Base-by-base conservation (phyloP, 2,888 invertebrate species). In the Acleris laterana region DNA sequence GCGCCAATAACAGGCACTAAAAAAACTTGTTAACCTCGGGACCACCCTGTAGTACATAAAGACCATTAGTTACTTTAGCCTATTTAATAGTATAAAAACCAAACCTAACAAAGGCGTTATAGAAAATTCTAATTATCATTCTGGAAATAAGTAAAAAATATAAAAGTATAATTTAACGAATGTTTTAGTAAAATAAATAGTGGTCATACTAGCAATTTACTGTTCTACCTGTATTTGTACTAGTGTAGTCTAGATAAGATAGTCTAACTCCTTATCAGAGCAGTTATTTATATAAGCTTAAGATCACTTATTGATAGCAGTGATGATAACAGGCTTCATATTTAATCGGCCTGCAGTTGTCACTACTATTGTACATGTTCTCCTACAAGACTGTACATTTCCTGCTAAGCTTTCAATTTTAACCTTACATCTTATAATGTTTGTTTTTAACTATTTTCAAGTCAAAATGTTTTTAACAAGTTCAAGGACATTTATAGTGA, bases 211-310 rank as follows among this genome's bases (percentile, higher is more conserved):
- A 49, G 57, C 56, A 69, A 69, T 72, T 70, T 68, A 64, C 70
- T 77, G 68, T 69, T 69, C 68, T 64, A 68, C 62, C 67, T 69
- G 72, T 77, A 81, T 83, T 84, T 82, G 80, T 79, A 80, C 70
- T 74, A 77, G 78, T 83, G 79, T 76, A 82, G 83, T 78, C 72
- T 69, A 79, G 90, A 91, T 90, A 87, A 91, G 90, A 62, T 62
- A 89, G 80, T 76, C 80, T 80, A 78, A 80, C 83, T 83, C 77
- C 82, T 91, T 91, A 91, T 91, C 91, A 83, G 77, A 38, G 77
- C 72, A 84, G 81, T 81, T 91, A 89, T 90, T 90, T 91, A 86
- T 83, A 81, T 84, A 85, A 86, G 89, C 89, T 88, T 87, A 87
- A 85, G 87, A 88, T 87, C 87, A 81, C 77, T 79, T 87, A 88